Conservation (phyloP, 2,113 vertebrate genomes). For the Pterocles orientalis region DNA sequence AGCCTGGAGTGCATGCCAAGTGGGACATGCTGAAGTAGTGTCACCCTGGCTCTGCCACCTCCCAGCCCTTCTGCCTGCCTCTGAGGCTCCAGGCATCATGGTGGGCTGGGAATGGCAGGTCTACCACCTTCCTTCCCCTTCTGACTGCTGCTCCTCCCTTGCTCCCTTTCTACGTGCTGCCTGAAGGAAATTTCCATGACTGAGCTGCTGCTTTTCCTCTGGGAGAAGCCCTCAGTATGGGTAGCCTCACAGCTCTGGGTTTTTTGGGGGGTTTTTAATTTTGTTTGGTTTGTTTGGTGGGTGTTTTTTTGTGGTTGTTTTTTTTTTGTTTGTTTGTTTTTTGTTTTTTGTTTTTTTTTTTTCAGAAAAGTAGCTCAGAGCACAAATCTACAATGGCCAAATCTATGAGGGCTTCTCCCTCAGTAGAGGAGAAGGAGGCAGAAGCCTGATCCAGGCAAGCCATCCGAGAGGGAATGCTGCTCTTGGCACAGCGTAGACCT, state of each 20-base stretch:
- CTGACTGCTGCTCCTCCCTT: neutral
- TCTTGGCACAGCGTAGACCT: neutral
- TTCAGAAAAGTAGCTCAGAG: neutral
- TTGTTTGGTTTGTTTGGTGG: no score
- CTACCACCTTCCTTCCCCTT: neutral
- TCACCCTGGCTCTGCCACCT: neutral
- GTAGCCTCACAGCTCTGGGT: neutral
- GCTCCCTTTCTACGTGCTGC: rapidly evolving
- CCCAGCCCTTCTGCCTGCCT: neutral
- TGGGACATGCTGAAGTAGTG: neutral
- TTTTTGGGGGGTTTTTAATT: no score
- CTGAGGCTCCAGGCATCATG: neutral
- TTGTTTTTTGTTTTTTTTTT: neutral
- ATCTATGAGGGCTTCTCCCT: neutral
- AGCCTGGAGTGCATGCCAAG: neutral
- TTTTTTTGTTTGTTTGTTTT: no score
- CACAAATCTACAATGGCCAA: neutral
- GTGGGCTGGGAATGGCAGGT: neutral
- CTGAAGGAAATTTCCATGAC: neutral
- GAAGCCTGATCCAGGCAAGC: neutral
- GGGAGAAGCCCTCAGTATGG: neutral
- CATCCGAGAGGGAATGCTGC: rapidly evolving
- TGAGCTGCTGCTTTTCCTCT: neutral
- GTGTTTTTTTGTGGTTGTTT: no score
- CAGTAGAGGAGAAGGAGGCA: neutral